Evolutionary conservation across 1,140 invertebrate genomes (phyloP), one percentile per base, ranked within the genome.

Genomic region (Drosophila lacteicornis): DNA sequence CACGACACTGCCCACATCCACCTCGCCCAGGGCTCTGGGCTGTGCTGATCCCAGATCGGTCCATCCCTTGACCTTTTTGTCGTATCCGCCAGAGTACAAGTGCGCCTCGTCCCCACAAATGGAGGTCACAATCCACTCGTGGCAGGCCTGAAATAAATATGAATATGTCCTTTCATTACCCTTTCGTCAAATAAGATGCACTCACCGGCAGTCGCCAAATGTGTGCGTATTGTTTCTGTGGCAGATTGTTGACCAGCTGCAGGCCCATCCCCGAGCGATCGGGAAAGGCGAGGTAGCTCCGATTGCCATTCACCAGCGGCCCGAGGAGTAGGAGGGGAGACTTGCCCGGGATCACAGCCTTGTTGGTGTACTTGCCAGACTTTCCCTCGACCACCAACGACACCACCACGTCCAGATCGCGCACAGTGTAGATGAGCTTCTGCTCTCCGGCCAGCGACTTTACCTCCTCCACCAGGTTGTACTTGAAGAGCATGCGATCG

Each of bases 401-500:
- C 6, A 92, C 50, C 13, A 92, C 90, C 36, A 91, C 81, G 57
- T 93, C 92, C 61, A 91, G 45, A 67, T 92, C 91, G 7, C 91
- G 70, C 36, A 90, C 91, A 5, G 92, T 92, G 36, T 92, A 93
- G 12, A 93, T 81, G 5, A 85, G 59, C 30, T 79, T 70, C 47
- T 81, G 38, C 46, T 93, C 91, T 8, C 86, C 92, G 5, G 85
- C 91, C 25, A 93, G 47, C 0, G 88, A 91, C 30, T 92, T 92
- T 0, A 93, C 92, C 38, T 93, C 91, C 62, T 93, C 92, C 9
- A 93, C 91, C 30, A 93, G 36, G 69, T 86, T 93, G 63, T 91
- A 93, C 65, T 92, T 93, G 15, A 92, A 92, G 30, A 87, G 62
- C 77, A 93, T 92, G 40, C 91, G 90, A 60, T 92, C 91, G 56